Base-by-base conservation (phyloP, 2,888 invertebrate species). In the Noctua pronuba region DNA sequence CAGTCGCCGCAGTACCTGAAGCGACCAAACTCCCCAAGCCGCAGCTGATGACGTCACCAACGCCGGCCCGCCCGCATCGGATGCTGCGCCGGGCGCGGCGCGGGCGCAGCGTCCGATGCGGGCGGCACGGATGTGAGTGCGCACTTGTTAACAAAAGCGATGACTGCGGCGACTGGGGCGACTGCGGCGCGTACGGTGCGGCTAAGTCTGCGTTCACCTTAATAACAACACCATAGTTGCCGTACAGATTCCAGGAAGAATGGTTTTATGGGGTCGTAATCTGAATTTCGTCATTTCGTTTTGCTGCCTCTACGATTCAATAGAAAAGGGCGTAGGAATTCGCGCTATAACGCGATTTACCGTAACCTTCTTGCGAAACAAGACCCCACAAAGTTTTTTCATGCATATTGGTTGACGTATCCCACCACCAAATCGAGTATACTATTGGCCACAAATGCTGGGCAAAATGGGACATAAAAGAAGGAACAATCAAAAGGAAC, bases 371-470 rank as follows among this genome's bases (percentile, higher is more conserved):
- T 11, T 35, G 21, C 24, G 11, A 62, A 38, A 62, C 21, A 24
- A 41, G 16, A 65, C 16, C 8, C 41, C 8, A n/a, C 3, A n/a
- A 41, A 55, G 2, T 7, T 7, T 44, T 64, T 44, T 55, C 73
- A 72, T 73, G 73, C 73, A 69, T 46, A 46, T 16, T 28, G 35
- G 28, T n/a, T 71, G 38, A 11, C 4, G 7, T 38, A 28, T 73
- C 38, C 31, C 41, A 31, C 18, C 38, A 41, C 18, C 24, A 71
- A 28, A 52, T 38, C 18, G 10, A 73, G 68, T 21, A 16, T 10
- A 66, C 18, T 1, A 18, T 49, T 49, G 24, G 49, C 60, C 28
- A 62, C 46, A 64, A 38, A 75, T 66, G 7, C 24, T 55, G 60
- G 24, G 13, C 41, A 67, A 5, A 55, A 28, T 55, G 13, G n/a